Base-by-base conservation (phyloP, 1,140 invertebrate species). In the Formica exsecta region DNA sequence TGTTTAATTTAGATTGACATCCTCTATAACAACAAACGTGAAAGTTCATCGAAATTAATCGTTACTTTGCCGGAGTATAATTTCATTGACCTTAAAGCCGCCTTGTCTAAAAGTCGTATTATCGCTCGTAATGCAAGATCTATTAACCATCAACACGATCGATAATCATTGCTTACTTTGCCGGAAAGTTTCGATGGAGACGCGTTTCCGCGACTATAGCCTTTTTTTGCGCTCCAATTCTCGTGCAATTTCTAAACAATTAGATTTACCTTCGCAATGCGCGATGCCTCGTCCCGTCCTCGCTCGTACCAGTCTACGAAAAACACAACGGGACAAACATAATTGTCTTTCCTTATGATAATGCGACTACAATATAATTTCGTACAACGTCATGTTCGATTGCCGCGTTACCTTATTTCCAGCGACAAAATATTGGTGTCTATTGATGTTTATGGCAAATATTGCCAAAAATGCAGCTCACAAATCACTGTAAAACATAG, bases 221-320 rank as follows among this genome's bases (percentile, higher is more conserved):
- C 65, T 71, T 44, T 59, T 59, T 85, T 54, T 65, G 51, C 75
- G 51, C 57, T 85, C 79, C 74, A 81, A 90, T 89, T 85, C 88
- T 85, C 88, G 79, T 87, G 81, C 89, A 92, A 90, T 92, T 92
- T 74, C 84, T 89, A 89, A 92, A 93, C 89, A 91, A 92, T 91
- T 91, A 92, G 85, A 86, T 75, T 85, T 79, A 70, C 71, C 36
- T 73, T 64, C 65, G 70, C 66, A 62, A 76, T 79, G 75, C 57
- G 62, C 51, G 79, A 57, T 81, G 51, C 61, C 57, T 75, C 81
- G 64, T 54, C 22, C 68, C 83, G 87, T 90, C 38, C 71, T 77
- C 54, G 85, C 48, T 76, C 75, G 87, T 91, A 88, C 90, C 90
- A 91, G 90, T 19, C 74, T 59, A 48, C 71, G 88, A 86, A 83